phyloP scores from a whole-genome alignment of 1,140 invertebrate species.

The Batillaria attramentaria region DNA sequence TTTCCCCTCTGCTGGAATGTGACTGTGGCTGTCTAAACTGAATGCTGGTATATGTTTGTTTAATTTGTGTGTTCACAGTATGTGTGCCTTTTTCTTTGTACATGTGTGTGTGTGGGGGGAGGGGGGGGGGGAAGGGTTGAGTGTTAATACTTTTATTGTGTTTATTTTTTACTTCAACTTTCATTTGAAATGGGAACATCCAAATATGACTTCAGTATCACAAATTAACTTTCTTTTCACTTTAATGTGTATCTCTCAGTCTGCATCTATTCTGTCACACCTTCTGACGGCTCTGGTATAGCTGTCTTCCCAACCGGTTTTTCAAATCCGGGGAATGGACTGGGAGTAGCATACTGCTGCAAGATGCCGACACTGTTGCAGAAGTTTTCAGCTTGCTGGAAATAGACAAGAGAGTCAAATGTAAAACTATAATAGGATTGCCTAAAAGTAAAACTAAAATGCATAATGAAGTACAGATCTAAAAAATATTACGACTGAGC shows the following conservation, averaged over 20 bases:
- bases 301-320: slow-evolving; percentile 89
- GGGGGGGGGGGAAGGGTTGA: too few relatives aligned
- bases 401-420: slow-evolving; percentile 28
- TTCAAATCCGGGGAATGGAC: slow-evolving; percentile 93
- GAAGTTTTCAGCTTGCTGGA: slow-evolving; percentile 96
- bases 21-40: too few relatives aligned
- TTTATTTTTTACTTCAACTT: too few relatives aligned
- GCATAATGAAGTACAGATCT: neutral
- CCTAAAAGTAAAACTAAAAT: neutral
- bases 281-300: slow-evolving; percentile 76
- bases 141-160: too few relatives aligned
- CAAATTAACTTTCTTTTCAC: too few relatives aligned
- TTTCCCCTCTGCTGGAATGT: too few relatives aligned
- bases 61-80: neutral
- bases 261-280: slow-evolving; percentile 67
- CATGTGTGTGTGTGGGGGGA: slow-evolving; percentile 1
- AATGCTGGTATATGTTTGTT: neutral
- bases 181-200: too few relatives aligned
- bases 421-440: neutral
- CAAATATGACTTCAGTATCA: too few relatives aligned
- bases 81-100: neutral
- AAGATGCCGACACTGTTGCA: slow-evolving; percentile 97
- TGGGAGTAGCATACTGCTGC: slow-evolving; percentile 93
- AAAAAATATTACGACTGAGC: neutral
- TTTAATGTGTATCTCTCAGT: too few relatives aligned